Conservation (phyloP, 2,113 vertebrate genomes). For the Harpagus bidentatus region DNA sequence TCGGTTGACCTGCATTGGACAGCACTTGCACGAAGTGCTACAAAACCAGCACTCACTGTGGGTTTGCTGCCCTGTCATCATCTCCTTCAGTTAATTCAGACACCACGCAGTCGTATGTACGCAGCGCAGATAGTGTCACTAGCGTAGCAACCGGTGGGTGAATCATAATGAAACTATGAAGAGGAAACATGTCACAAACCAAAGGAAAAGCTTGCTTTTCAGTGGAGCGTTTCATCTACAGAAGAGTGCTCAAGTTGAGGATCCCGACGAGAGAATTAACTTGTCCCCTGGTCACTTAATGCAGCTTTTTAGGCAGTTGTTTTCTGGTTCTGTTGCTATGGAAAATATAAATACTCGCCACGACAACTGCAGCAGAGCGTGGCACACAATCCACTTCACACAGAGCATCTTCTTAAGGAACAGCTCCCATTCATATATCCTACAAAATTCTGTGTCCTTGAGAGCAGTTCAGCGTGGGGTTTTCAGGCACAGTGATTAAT, state of each 20-base stretch:
- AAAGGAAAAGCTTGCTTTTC: not conserved
- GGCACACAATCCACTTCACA: not conserved
- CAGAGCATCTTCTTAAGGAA: not conserved
- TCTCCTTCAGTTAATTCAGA: not conserved
- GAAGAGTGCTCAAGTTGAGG: not conserved
- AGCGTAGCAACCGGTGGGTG: not conserved
- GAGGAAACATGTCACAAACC: not conserved
- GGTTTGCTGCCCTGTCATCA: constrained; percentile 11
- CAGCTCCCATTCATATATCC: not conserved
- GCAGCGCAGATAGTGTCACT: not conserved
- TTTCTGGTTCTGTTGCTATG: constrained; percentile 55
- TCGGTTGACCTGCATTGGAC: not conserved
- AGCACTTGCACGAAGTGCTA: not conserved
- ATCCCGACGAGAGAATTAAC: not conserved
- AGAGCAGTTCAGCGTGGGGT: not conserved
- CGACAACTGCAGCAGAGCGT: constrained; percentile 47
- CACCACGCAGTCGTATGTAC: not conserved
- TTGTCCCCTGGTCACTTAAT: constrained; percentile 1
- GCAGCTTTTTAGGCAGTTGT: constrained; percentile 23
- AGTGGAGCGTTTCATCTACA: not conserved
- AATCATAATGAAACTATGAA: constrained; percentile 31
- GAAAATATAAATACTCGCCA: constrained; percentile 53
- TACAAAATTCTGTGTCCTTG: not conserved
- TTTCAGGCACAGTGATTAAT: not conserved
- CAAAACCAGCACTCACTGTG: not conserved